A percentile compares a stretch with the other conserved stretches of the same genome.
Evolutionary conservation across 1,140 invertebrate genomes (phyloP).

Genomic region (Drosophila seguyi): DNA sequence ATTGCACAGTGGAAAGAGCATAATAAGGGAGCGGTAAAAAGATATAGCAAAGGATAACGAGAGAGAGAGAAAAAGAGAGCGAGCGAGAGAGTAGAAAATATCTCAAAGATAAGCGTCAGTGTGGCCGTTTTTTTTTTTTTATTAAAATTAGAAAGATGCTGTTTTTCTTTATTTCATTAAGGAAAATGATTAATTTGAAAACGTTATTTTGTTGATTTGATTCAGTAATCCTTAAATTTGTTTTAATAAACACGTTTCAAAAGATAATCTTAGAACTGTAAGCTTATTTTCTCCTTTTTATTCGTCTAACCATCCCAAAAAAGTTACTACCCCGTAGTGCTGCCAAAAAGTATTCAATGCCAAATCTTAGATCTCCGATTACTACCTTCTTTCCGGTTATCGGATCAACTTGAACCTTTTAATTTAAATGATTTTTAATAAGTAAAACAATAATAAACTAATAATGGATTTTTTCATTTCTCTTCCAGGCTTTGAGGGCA

Average conservation of each 20-base stretch:
- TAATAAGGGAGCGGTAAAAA: conserved; percentile 12
- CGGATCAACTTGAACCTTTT: background rate
- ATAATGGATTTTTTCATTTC: background rate
- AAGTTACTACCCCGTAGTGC: too few species aligned
- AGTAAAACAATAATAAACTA: background rate
- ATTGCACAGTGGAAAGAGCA: conserved; percentile 51
- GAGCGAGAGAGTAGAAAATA: background rate
- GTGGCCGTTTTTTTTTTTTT: conserved; percentile 11
- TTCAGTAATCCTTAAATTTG: too few species aligned
- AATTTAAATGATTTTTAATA: background rate
- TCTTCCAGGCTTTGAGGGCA: conserved; percentile 91
- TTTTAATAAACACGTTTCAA: too few species aligned
- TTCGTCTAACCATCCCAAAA: too few species aligned
- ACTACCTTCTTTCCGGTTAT: too few species aligned
- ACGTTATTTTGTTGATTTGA: background rate
- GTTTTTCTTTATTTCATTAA: too few species aligned
- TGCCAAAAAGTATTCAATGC: too few species aligned
- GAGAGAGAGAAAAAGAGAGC: background rate
- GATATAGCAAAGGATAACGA: background rate
- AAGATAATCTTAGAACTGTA: background rate
- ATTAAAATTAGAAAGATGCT: background rate
- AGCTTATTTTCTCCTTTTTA: background rate
- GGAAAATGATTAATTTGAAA: background rate
- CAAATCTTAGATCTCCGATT: too few species aligned
- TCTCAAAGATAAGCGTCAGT: conserved; percentile 8